phyloP scores from a whole-genome alignment of 2,797 vertebrate genomes.

The Cuniculus paca region DNA sequence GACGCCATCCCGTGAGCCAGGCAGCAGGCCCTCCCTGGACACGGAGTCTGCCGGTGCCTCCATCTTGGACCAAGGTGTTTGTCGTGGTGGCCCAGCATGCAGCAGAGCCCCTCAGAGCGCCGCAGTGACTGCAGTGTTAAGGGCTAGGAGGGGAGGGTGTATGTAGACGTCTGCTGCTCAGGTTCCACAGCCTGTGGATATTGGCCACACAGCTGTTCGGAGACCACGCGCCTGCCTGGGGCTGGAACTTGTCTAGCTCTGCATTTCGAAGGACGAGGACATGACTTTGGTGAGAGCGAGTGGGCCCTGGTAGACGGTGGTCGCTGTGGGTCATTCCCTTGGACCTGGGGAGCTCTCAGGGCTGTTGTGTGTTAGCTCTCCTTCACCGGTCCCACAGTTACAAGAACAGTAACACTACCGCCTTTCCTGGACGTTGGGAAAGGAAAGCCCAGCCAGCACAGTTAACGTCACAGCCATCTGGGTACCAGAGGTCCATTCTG shows the following conservation, averaged over 20 bases:
- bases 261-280: neutral
- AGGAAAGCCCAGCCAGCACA: neutral
- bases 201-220: accelerated
- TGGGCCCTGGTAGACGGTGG: neutral
- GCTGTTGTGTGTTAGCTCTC: neutral
- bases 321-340: neutral
- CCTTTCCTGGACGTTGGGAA: neutral
- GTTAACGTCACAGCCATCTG: neutral
- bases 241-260: neutral
- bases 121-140: neutral
- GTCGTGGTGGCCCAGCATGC: neutral
- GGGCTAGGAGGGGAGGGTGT: neutral
- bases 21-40: neutral
- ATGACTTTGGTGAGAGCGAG: neutral
- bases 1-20: neutral
- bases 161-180: neutral
- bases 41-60: neutral
- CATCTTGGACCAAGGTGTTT: neutral
- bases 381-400: neutral
- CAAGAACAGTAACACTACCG: neutral
- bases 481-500: neutral
- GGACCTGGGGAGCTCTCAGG: neutral
- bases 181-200: neutral
- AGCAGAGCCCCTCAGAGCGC: neutral
- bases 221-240: neutral